Conservation (phyloP, 1,140 invertebrate species). For the Bombus fervidus region DNA sequence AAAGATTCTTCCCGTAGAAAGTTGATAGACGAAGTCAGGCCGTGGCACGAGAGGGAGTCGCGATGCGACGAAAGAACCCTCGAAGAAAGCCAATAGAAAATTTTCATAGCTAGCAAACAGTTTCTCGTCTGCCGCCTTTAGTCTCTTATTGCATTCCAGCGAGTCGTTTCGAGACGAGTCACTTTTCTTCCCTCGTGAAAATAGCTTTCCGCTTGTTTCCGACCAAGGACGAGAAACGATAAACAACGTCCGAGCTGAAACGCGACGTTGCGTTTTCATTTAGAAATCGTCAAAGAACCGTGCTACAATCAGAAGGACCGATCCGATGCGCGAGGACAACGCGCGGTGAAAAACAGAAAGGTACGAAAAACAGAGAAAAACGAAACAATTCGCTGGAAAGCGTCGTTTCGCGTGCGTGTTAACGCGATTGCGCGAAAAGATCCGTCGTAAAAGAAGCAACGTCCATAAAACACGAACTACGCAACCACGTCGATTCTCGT, state of each 20-base stretch:
- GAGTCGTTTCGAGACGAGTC: constrained; percentile 60
- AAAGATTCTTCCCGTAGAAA: constrained; percentile 11
- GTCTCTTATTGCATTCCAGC: constrained; percentile 63
- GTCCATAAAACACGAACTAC: constrained; percentile 45
- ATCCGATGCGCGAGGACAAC: constrained; percentile 17
- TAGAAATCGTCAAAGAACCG: constrained; percentile 56
- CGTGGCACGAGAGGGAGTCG: constrained; percentile 8
- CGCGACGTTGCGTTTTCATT: constrained; percentile 23
- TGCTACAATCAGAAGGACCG: constrained; percentile 14
- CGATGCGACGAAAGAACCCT: constrained; percentile 25
- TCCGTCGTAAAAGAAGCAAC: constrained; percentile 44
- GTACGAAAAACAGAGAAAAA: background rate
- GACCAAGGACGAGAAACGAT: constrained; percentile 9
- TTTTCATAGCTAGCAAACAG: constrained; percentile 48
- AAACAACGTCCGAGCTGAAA: constrained; percentile 36
- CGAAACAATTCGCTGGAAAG: constrained; percentile 32
- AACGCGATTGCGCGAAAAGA: constrained; percentile 11
- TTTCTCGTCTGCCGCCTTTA: constrained; percentile 29
- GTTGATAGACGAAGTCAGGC: constrained; percentile 14
- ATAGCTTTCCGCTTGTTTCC: constrained; percentile 35
- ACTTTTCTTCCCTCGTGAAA: constrained; percentile 36
- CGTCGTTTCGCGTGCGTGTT: background rate
- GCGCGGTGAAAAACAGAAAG: background rate
- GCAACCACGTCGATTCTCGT: constrained; percentile 46
- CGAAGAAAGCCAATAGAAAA: constrained; percentile 54